Conservation (phyloP, 2,797 vertebrate species). For the Myotis daubentonii region DNA sequence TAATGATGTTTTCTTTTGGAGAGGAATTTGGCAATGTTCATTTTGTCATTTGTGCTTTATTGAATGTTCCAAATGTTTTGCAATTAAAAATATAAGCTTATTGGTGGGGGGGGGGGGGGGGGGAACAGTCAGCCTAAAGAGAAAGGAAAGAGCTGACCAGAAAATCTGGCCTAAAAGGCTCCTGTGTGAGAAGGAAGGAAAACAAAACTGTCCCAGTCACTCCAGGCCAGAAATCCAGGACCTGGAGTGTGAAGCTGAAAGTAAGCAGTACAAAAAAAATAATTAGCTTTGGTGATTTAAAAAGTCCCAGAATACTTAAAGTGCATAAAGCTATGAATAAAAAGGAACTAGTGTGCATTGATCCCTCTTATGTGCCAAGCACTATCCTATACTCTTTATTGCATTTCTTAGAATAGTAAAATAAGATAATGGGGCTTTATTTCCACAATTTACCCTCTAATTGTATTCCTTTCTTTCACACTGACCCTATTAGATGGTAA, state of each 20-base stretch:
- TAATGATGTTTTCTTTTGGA: background rate
- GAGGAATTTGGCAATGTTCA: background rate
- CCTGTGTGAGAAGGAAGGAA: background rate
- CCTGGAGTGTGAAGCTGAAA: background rate
- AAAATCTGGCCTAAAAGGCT: background rate
- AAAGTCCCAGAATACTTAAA: background rate
- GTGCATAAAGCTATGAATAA: background rate
- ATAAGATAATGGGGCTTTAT: background rate
- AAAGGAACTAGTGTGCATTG: background rate
- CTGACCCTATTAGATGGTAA: background rate
- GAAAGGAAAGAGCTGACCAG: background rate
- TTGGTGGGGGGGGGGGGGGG: background rate
- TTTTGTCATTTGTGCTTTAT: constrained; percentile 44
- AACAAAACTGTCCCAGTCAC: background rate
- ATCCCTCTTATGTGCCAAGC: background rate
- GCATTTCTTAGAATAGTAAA: background rate
- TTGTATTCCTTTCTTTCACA: background rate
- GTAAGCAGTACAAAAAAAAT: background rate
- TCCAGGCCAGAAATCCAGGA: background rate
- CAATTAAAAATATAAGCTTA: constrained; percentile 43
- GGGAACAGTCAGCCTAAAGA: background rate
- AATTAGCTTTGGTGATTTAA: constrained; percentile 14
- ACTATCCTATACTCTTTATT: background rate
- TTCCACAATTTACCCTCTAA: background rate
- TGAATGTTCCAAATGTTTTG: constrained; percentile 31